These are phyloP conservation scores for Seriola rivoliana DNA, from an alignment of 2,113 vertebrate species.

Conservation along the genomic window DNA sequence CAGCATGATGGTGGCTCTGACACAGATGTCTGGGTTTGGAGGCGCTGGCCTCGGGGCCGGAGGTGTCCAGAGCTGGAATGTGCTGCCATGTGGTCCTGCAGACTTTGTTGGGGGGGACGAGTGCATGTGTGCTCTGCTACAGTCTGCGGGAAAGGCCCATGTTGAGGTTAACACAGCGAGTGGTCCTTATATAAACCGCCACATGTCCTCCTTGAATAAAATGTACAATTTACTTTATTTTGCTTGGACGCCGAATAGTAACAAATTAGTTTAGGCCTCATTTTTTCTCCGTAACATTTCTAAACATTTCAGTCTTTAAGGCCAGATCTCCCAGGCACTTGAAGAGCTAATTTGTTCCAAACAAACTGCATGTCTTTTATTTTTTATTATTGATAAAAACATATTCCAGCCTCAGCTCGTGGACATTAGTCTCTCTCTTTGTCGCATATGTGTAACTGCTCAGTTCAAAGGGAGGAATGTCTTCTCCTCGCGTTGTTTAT, in stretches of 20 bases:
- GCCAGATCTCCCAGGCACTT: background rate
- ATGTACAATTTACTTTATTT: conserved; percentile 71
- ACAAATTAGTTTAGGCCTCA: conserved; percentile 22
- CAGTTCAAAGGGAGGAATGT: conserved; percentile 55
- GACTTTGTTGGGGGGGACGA: conserved; percentile 36
- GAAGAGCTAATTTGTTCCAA: conserved; percentile 12
- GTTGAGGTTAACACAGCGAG: conserved; percentile 70
- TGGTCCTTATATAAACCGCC: conserved; percentile 75
- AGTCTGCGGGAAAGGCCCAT: conserved; percentile 55
- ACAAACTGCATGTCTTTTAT: conserved; percentile 7
- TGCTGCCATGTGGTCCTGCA: conserved; percentile 56
- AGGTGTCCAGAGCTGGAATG: conserved; percentile 72
- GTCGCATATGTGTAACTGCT: conserved; percentile 52
- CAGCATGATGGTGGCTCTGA: conserved; percentile 56
- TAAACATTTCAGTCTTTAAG: conserved; percentile 8
- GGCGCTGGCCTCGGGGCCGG: conserved; percentile 34
- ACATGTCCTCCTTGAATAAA: conserved; percentile 72
- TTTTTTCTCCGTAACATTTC: conserved; percentile 4
- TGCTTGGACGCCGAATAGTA: conserved; percentile 58
- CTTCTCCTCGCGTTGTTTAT: conserved; percentile 31
- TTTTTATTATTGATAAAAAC: conserved; percentile 45
- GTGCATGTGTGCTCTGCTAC: conserved; percentile 54
- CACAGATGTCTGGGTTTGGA: conserved; percentile 69
- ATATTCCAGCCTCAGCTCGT: conserved; percentile 17
- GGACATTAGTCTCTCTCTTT: conserved; percentile 20